Base-by-base conservation (phyloP, 2,888 invertebrate genomes). In the Agriopis marginaria region DNA sequence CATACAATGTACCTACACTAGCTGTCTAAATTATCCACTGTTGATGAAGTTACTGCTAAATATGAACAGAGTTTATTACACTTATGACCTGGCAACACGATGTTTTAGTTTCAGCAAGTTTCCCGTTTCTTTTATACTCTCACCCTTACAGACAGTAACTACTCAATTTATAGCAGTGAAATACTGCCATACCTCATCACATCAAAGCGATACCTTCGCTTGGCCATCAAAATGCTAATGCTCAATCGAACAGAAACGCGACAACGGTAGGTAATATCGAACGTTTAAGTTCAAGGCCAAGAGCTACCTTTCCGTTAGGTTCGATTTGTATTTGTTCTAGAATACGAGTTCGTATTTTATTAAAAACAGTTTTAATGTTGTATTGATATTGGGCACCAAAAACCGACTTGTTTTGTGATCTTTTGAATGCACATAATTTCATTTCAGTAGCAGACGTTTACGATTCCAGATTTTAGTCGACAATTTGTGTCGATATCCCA, bases 241-340 rank as follows among this genome's bases (percentile, higher is more conserved):
- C 54, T 69, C 67, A 66, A 75, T 75, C 76, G 68, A 71, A 68
- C 73, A 70, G 66, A 39, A 39, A 56, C 40, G 50, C 53, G 56
- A 61, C 68, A 50, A 47, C 59, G 54, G 56, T 61, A 51, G 50
- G 51, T 71, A 63, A 62, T 58, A 62, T 55, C 39, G 42, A 61
- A 63, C 69, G 66, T 70, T 63, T 66, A 76, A 73, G 73, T 76
- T 76, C 76, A 76, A 73, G 74, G 76, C 68, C 69, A 70, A 51
- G 40, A 51, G 39, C 12, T 50, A 63, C 59, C 44, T 53, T 49
- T 44, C 51, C 59, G 42, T 58, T 51, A 53, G n/a, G n/a, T 58
- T 55, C 50, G 23, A 59, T 14, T 60, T 53, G 53, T 66, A 40
- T 54, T 51, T 14, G n/a, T 66, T 59, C 53, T 56, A 42, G 39